Percentiles rank a stretch among this genome's conserved stretches.
These are phyloP conservation scores for Dendrolimus punctatus DNA, from an alignment of 1,140 invertebrate species.

Conservation along the genomic window DNA sequence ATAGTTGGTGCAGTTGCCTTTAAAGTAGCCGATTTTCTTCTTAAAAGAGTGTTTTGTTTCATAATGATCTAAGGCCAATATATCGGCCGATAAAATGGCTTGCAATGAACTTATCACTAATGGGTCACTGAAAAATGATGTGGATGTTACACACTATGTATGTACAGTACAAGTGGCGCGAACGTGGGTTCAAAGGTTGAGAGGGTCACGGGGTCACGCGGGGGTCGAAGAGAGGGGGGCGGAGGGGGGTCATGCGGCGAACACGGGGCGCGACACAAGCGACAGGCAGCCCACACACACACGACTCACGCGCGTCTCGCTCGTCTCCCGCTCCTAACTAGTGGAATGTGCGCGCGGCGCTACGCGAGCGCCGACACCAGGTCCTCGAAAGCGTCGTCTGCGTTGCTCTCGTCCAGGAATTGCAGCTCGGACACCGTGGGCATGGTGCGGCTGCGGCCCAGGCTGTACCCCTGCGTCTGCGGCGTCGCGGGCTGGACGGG, in stretches of 20 bases:
- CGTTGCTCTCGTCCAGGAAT: slow-evolving; percentile 79
- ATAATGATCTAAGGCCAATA: too few species aligned
- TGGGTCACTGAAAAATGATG: too few species aligned
- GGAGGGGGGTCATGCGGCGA: slow-evolving; percentile 14
- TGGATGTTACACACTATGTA: slow-evolving; percentile 24
- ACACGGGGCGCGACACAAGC: slow-evolving; percentile 47
- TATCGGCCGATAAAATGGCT: too few species aligned
- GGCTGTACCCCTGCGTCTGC: slow-evolving; percentile 58
- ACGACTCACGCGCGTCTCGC: slow-evolving; percentile 65
- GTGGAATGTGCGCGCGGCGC: slow-evolving; percentile 53
- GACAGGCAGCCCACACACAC: slow-evolving; percentile 61
- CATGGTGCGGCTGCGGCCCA: slow-evolving; percentile 83
- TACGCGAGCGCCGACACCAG: slow-evolving; percentile 76
- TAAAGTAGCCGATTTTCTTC: too few species aligned
- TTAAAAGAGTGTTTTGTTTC: too few species aligned
- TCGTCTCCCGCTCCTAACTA: slow-evolving; percentile 48
- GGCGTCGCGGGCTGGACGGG: slow-evolving; percentile 50
- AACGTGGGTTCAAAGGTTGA: slow-evolving; percentile 21
- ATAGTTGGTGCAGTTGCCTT: too few species aligned
- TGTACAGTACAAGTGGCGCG: slow-evolving; percentile 28
- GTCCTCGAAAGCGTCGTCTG: slow-evolving; percentile 84
- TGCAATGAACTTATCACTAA: too few species aligned
- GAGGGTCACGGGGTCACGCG: slow-evolving; percentile 12
- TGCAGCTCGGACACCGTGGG: slow-evolving; percentile 76
- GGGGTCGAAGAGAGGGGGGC: slow-evolving; percentile 10